A percentile compares a stretch with the other conserved stretches of the same genome.
These are phyloP conservation scores for Tinamus guttatus DNA, from an alignment of 2,113 vertebrate species.

Conservation along the genomic window DNA sequence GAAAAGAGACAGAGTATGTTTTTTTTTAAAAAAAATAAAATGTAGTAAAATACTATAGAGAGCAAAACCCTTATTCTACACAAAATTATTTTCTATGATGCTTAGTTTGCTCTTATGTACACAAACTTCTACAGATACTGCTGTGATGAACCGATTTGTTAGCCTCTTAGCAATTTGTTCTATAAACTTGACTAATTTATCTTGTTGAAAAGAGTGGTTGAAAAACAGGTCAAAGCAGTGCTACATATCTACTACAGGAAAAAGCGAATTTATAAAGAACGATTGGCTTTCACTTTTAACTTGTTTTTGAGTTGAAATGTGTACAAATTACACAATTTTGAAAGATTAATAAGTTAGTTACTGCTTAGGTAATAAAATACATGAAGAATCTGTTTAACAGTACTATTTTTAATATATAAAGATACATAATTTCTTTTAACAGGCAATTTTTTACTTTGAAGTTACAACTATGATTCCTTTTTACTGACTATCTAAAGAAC, in stretches of 20 bases:
- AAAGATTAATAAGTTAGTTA: neutral
- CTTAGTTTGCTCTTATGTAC: neutral
- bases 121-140: neutral
- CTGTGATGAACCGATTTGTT: neutral
- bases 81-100: neutral
- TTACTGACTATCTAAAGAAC: neutral
- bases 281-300: neutral
- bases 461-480: neutral
- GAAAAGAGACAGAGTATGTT: constrained; percentile 52
- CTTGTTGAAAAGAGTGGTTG: neutral
- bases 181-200: neutral
- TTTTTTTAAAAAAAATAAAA: neutral
- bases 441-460: neutral
- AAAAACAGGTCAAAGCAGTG: neutral
- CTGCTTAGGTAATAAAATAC: neutral
- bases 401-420: neutral
- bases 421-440: neutral
- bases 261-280: neutral
- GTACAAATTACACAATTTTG: neutral
- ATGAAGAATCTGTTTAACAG: neutral
- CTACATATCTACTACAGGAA: neutral
- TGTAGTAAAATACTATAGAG: neutral
- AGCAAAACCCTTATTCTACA: neutral
- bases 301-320: neutral
- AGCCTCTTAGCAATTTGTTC: neutral